Conservation (phyloP, 1,140 invertebrate genomes). For the Prorops nasuta region DNA sequence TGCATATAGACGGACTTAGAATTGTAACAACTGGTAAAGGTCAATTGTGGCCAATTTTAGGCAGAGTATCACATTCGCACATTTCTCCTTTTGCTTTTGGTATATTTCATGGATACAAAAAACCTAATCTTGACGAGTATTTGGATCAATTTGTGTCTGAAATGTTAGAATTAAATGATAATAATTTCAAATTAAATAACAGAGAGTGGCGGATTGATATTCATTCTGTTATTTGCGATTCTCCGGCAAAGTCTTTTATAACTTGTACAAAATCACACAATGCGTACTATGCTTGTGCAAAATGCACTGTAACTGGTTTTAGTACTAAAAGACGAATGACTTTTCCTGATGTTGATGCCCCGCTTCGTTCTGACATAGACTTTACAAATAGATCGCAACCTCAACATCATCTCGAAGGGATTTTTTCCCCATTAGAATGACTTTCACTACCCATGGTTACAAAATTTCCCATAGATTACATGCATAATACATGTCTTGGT, state of each 20-base stretch:
- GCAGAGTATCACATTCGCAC: neutral
- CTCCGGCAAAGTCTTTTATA: neutral
- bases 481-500: slow-evolving; percentile 28
- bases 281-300: slow-evolving; percentile 1
- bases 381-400: neutral
- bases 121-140: neutral
- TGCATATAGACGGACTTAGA: slow-evolving; percentile 5
- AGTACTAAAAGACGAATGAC: neutral
- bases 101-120: neutral
- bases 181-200: neutral
- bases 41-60: slow-evolving; percentile 13
- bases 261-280: neutral
- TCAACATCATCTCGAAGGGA: slow-evolving; percentile 2
- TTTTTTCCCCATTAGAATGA: slow-evolving; percentile 8
- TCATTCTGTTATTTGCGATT: neutral
- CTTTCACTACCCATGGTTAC: slow-evolving; percentile 18
- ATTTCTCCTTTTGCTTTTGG: neutral
- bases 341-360: neutral
- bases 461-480: slow-evolving; percentile 27
- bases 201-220: neutral
- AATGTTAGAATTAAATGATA: neutral
- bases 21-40: slow-evolving; percentile 18
- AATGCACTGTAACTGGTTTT: neutral
- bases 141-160: neutral
- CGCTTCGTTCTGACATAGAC: slow-evolving; percentile 1